Evolutionary conservation across 2,113 vertebrate genomes (phyloP), one percentile per base, ranked within the genome.

Genomic region (Paradoxurus hermaphroditus): DNA sequence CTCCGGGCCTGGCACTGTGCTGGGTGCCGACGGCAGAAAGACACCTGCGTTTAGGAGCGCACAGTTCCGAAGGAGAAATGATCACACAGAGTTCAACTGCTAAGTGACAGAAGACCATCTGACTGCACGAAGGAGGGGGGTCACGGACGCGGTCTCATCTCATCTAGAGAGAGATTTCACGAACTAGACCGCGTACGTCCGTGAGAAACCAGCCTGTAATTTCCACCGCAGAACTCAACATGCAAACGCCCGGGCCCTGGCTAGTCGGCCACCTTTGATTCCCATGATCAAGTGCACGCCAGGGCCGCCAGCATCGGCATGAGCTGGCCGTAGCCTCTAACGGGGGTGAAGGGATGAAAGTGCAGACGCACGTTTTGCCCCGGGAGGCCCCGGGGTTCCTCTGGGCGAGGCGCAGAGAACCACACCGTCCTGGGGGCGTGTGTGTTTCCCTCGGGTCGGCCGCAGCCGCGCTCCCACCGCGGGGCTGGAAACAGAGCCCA

Each of bases 1-100:
- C 95, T 79, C 91, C 12, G 84, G 84, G 95, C 96, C 97, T 67
- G 89, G 95, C 77, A 34, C 73, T 75, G 91, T 87, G 91, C 92
- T 91, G 78, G 78, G 59, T 36, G 53, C 34, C 6, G 0, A 41
- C 3, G 12, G 18, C 1, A 12, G 12, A 65, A 51, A 53, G 84
- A 44, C n/a, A 56, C 68, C 81, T 10, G 13, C 4, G 65, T 13
- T n/a, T 14, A 59, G 75, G 29, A 39, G 67, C 49, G 44, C 41
- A 3, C 41, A 25, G 10, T 31, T 79, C 36, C 16, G 14, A 56
- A 39, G 67, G 86, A 70, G 82, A 75, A 68, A 44, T 46, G 63
- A 46, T 79, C 29, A 59, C 19, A 4, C 36, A 16, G n/a, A 16
- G 34, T 21, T 72, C 86, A 19, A 49, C 4, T 51, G 77, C 86